phyloP scores from a whole-genome alignment of 2,113 vertebrate species.

The Archocentrus centrarchus region DNA sequence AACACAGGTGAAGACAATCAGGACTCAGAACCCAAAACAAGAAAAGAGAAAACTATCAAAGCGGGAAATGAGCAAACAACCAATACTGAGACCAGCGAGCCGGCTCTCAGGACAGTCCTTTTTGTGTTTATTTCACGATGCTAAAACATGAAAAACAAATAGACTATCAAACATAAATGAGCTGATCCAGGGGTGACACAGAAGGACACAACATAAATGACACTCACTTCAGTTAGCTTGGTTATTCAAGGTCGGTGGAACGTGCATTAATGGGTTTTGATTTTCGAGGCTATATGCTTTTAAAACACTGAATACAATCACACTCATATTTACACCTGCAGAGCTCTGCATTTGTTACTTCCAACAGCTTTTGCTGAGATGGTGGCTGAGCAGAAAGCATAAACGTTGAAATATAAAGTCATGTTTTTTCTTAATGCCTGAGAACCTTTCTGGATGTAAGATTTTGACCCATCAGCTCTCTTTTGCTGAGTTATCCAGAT shows the following conservation, averaged over 20 bases:
- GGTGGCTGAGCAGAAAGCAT: background rate
- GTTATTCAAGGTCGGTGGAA: background rate
- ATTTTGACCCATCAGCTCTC: slow-evolving; percentile 5
- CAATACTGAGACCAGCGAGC: rapidly evolving
- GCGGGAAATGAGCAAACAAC: background rate
- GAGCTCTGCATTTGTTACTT: background rate
- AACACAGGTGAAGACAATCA: background rate
- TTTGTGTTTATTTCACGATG: too few relatives aligned
- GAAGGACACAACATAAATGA: background rate
- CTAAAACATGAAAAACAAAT: too few relatives aligned
- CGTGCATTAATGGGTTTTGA: background rate
- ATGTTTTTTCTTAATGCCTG: background rate
- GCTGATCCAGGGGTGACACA: background rate
- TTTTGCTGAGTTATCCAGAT: slow-evolving; percentile 65
- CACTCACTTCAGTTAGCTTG: background rate
- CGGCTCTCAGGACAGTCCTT: background rate
- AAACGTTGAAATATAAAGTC: background rate
- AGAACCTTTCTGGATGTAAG: background rate
- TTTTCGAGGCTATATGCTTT: background rate
- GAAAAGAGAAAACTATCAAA: background rate
- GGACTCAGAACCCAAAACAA: background rate
- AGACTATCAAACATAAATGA: too few relatives aligned
- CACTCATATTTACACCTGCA: background rate
- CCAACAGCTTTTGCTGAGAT: background rate
- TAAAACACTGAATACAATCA: background rate